A percentile compares a stretch with the other conserved stretches of the same genome.
These are phyloP conservation scores for Acropora yongei DNA, from an alignment of 64 coral and sea anemone genomes.

Conservation along the genomic window DNA sequence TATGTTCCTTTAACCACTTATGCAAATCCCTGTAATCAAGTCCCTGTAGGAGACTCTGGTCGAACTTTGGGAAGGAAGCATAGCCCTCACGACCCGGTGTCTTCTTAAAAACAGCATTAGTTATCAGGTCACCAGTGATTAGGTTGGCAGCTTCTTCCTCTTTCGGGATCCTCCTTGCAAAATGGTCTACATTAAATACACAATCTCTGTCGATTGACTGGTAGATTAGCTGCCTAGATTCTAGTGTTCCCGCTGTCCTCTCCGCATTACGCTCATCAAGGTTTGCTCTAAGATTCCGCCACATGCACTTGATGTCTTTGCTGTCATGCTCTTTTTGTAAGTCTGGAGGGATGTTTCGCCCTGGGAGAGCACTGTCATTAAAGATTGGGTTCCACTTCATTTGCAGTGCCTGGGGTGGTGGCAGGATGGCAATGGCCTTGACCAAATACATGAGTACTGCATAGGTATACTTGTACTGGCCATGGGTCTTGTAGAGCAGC, in stretches of 20 bases:
- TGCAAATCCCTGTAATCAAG: slow-evolving; percentile 25
- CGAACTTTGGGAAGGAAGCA: not conserved
- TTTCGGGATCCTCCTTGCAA: not conserved
- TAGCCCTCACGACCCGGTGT: not conserved
- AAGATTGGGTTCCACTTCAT: slow-evolving; percentile 46
- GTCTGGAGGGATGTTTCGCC: not conserved
- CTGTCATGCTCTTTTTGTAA: not conserved
- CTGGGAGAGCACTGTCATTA: not conserved
- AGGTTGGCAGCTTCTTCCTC: not conserved
- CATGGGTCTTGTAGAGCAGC: slow-evolving; percentile 44
- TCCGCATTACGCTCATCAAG: not conserved
- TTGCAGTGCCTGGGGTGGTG: slow-evolving; percentile 21
- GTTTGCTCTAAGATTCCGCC: not conserved
- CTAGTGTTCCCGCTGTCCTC: not conserved
- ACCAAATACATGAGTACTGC: slow-evolving; percentile 53
- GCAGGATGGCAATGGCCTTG: slow-evolving; percentile 36
- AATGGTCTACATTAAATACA: not conserved
- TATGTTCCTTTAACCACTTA: not conserved
- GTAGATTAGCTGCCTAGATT: not conserved
- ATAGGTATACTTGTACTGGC: slow-evolving; percentile 65
- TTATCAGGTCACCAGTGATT: not conserved
- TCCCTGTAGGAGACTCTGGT: not conserved
- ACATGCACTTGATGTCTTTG: not conserved
- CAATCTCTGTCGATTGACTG: not conserved
- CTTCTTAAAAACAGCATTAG: not conserved